These are phyloP conservation scores for Clistopyga incitator DNA, from an alignment of 2,888 invertebrate species.

Conservation along the genomic window DNA sequence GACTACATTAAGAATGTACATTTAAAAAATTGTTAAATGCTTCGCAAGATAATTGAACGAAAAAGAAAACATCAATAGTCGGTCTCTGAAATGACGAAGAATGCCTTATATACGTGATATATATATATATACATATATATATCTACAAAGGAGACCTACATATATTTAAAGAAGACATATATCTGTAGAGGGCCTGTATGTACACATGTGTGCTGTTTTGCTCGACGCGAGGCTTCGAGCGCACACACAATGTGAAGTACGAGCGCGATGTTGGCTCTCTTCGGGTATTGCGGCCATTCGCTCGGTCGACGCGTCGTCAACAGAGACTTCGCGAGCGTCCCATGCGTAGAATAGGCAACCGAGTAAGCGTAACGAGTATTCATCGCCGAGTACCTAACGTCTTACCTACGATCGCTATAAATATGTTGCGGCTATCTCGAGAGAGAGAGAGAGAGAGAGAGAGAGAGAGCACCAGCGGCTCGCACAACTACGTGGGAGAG, in stretches of 20 bases:
- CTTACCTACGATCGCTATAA: constrained; percentile 53
- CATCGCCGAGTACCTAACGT: constrained; percentile 30
- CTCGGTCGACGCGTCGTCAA: constrained; percentile 5
- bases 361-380: constrained; percentile 32
- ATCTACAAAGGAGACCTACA: too few relatives aligned
- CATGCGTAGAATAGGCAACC: constrained; percentile 35
- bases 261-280: constrained; percentile 33
- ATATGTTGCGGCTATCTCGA: constrained; percentile 45
- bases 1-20: too few relatives aligned
- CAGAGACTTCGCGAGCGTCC: constrained; percentile 25
- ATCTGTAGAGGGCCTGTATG: background rate
- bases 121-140: too few relatives aligned
- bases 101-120: too few relatives aligned
- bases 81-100: too few relatives aligned
- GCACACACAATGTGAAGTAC: constrained; percentile 26
- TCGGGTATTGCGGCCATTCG: constrained; percentile 45
- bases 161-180: background rate
- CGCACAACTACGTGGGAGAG: constrained; percentile 55
- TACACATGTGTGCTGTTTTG: constrained; percentile 7
- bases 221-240: constrained; percentile 4
- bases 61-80: too few relatives aligned
- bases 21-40: too few relatives aligned
- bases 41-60: too few relatives aligned
- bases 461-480: constrained; percentile 10
- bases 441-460: constrained; percentile 6